Percentiles rank a stretch among this genome's conserved stretches.
Conservation (phyloP, 2,797 vertebrate species). For the Malurus splendens region DNA sequence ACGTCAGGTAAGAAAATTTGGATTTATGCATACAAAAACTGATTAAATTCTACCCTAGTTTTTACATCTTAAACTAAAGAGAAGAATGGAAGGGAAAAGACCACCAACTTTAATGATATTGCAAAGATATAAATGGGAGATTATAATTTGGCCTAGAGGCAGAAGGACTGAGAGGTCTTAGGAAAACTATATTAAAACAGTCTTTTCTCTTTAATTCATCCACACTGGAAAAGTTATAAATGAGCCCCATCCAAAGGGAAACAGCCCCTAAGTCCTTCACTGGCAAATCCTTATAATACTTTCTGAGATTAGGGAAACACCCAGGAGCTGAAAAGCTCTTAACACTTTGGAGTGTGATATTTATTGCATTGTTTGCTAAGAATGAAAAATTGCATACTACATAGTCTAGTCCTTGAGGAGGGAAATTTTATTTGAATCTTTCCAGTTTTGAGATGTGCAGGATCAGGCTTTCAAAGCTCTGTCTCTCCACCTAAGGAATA, state of each 20-base stretch:
- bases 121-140: not conserved
- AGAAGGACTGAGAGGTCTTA: not conserved
- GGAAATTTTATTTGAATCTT: not conserved
- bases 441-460: not conserved
- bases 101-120: not conserved
- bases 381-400: not conserved
- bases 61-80: not conserved
- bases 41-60: not conserved
- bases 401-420: not conserved
- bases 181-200: not conserved
- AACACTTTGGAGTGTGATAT: not conserved
- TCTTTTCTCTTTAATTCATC: not conserved
- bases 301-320: not conserved
- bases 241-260: not conserved
- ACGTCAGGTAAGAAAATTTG: not conserved
- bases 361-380: not conserved
- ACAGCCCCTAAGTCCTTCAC: not conserved
- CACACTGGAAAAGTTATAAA: not conserved
- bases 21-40: not conserved
- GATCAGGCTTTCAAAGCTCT: not conserved
- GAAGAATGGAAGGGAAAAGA: not conserved
- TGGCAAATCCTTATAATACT: not conserved
- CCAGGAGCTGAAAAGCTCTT: not conserved
- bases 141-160: not conserved
- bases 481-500: not conserved